Evolutionary conservation across 92 coral and sea anemone genomes (phyloP), one percentile per base, ranked within the genome.

Genomic region (Scolanthus callimorphus): DNA sequence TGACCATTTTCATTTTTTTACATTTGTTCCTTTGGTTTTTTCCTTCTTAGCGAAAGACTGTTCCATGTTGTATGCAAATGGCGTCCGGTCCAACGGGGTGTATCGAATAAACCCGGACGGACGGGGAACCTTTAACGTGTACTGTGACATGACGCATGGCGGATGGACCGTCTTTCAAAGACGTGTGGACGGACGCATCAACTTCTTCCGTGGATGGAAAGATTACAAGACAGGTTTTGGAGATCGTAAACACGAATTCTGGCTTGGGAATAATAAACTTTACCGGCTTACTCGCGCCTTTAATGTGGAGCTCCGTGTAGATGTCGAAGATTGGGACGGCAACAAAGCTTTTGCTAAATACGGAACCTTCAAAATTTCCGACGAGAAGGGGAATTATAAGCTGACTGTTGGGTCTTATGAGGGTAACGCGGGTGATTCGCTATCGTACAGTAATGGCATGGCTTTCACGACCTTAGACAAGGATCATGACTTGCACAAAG

Each of bases 101-200:
- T 80, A 80, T 62, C 57, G 26, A 38, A 67, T 80, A 28, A 60
- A 74, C 52, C 87, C 86, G 1, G 82, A 65, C 20, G 60, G 64
- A 26, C 59, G 39, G 17, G 58, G 51, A 30, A n/a, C 62, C 20
- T 59, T 80, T 30, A 62, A 47, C 29, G 82, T 80, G 30, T 74
- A 56, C 59, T 80, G 87, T 47, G 87, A 80, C 76, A 80, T 80
- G 87, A 31, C 55, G 4, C 59, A 65, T 8, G 87, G 87, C n/a
- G 87, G 87, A 41, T 80, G 87, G 82, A 80, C 81, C 0, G 87
- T 80, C 44, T 59, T 80, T 30, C 82, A 74, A 50, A 73, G 57
- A 48, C 49, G 87, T 28, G 34, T 27, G 37, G 75, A 71, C 55
- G 85, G 80, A 58, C 29, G 65, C 11, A 55, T 38, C 0, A 77